phyloP scores from a whole-genome alignment of 2,888 invertebrate species.

The Drosophila mercatorum region DNA sequence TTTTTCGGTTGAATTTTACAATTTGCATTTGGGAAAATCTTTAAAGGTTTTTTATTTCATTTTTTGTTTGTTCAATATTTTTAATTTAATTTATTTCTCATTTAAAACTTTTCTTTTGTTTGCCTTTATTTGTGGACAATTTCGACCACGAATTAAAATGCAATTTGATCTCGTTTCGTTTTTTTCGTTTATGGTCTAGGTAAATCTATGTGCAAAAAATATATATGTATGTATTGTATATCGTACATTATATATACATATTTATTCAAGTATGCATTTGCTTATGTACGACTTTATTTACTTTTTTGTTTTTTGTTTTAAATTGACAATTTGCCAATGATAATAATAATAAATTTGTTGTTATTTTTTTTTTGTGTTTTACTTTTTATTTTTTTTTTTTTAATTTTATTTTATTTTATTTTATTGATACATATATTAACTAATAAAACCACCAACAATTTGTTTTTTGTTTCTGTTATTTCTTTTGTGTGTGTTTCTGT shows the following conservation, averaged over 20 bases:
- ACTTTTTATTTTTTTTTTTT: background rate
- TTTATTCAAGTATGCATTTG: constrained; percentile 49
- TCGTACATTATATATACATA: constrained; percentile 74
- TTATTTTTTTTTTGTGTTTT: constrained; percentile 4
- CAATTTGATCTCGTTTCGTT: background rate
- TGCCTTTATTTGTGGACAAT: constrained; percentile 30
- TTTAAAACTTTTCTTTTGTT: constrained; percentile 32
- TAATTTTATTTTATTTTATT: constrained; percentile 15
- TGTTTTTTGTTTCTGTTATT: constrained; percentile 8
- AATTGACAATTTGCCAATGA: constrained; percentile 75
- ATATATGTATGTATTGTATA: constrained; percentile 62
- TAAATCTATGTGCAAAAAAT: constrained; percentile 79
- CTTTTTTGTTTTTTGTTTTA: background rate
- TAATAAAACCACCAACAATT: constrained; percentile 72
- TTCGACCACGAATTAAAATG: constrained; percentile 26
- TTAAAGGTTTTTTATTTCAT: constrained; percentile 20
- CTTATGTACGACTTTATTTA: constrained; percentile 40
- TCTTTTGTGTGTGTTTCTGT: background rate
- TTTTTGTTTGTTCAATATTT: constrained; percentile 12
- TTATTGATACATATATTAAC: constrained; percentile 43
- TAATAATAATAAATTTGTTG: constrained; percentile 38
- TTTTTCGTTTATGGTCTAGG: constrained; percentile 51
- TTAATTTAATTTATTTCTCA: constrained; percentile 7
- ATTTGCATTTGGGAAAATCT: constrained; percentile 27
- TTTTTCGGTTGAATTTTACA: constrained; percentile 62